Base-by-base conservation (phyloP, 2,113 vertebrate species). In the Thunnus thynnus region DNA sequence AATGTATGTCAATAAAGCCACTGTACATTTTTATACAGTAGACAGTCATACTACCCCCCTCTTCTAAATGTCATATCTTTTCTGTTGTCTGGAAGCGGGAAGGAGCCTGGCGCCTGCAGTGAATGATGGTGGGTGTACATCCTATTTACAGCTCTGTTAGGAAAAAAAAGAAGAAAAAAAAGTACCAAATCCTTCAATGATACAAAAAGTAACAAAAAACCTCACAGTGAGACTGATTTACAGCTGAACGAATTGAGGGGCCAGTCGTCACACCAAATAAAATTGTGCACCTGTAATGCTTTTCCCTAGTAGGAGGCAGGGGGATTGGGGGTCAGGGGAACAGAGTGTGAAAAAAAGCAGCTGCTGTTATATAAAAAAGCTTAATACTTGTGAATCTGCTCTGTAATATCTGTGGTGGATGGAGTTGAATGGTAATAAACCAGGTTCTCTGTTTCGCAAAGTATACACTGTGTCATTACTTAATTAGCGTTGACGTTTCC, bases 1-100 rank as follows among this genome's bases (percentile, higher is more conserved):
- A 99, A 99, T 99, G 97, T 99, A 98, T 98, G 97, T 99, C 96
- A 98, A 98, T 99, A 99, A 99, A 98, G 94, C 97, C 97, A 97
- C 97, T 99, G 98, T 99, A 98, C 97, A 96, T 99, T 99, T 99
- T 97, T 98, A 98, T 98, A 99, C 97, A 98, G 97, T 98, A 92
- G 96, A 93, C 93, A 83, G 88, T 91, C 82, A 81, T 93, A 87
- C 89, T 90, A 30, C 27, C 88, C 70, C 86, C 84, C 85, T 88
- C 86, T 81, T 91, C 80, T 90, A 91, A 85, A 89, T 93, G 91
- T 92, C 81, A 80, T 63, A 86, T 92, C 70, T 86, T 78, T 85
- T 94, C 87, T 92, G 86, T 93, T 92, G 87, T 89, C 77, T 87
- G 78, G 88, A 86, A 77, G 81, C 75, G 61, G 89, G 73, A 81